These are phyloP conservation scores for Lycophotia porphyrea DNA, from an alignment of 2,888 invertebrate genomes.

Conservation along the genomic window DNA sequence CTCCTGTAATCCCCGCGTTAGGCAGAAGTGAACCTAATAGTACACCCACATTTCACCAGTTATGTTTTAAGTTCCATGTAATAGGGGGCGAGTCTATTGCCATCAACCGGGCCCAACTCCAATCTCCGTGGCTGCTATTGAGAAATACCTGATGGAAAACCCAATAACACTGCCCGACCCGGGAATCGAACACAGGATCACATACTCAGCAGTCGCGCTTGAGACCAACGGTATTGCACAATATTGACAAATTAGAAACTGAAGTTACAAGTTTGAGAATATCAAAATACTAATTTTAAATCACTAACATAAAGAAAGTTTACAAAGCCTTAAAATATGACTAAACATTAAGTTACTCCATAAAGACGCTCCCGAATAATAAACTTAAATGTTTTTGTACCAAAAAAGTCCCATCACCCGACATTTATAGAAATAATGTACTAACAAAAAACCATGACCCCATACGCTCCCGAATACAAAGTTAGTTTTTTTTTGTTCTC, in stretches of 20 bases:
- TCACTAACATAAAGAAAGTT: background rate
- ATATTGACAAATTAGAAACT: background rate
- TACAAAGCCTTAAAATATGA: slow-evolving; percentile 25
- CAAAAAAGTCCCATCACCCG: slow-evolving; percentile 56
- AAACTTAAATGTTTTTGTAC: slow-evolving; percentile 54
- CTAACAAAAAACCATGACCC: slow-evolving; percentile 67
- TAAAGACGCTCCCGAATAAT: slow-evolving; percentile 53
- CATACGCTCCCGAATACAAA: slow-evolving; percentile 72
- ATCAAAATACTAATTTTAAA: slow-evolving; percentile 3
- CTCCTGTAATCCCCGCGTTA: too few species aligned
- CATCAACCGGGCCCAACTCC: too few species aligned
- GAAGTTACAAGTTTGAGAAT: background rate
- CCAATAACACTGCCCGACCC: too few species aligned
- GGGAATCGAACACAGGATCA: too few species aligned
- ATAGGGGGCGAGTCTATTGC: too few species aligned
- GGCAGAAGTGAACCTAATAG: too few species aligned
- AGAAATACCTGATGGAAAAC: too few species aligned
- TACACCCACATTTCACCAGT: too few species aligned
- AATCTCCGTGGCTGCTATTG: too few species aligned
- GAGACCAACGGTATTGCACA: too few species aligned
- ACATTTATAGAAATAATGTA: slow-evolving; percentile 68
- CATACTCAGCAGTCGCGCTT: too few species aligned
- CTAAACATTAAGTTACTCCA: slow-evolving; percentile 18
- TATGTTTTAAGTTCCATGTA: too few species aligned
- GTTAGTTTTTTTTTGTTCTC: slow-evolving; percentile 72